Evolutionary conservation across 1,140 invertebrate genomes (phyloP), one percentile per base, ranked within the genome.

Genomic region (Eufriesea mexicana): DNA sequence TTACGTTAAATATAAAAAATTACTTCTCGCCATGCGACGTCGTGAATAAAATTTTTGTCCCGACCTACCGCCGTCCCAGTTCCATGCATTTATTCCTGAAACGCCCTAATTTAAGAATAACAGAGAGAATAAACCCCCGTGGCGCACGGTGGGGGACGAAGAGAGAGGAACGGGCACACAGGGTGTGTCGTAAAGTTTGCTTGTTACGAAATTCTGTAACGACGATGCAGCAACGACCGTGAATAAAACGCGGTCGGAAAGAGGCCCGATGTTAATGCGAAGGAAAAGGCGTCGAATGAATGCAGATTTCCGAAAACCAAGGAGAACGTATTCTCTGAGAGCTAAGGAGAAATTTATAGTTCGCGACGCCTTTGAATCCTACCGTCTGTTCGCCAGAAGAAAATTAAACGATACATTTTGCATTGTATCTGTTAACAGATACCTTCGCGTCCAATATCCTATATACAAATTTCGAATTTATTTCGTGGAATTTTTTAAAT

Each of bases 161-260:
- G 42, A 18, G 42, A 68, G 42, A 16, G 8, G n/a, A 2, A n/a
- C 5, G n/a, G 47, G 47, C 45, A 75, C 7, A 49, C 42, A 20
- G 47, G 23, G 25, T 54, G 57, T 45, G 51, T 75, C 79, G 79
- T 75, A 35, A 82, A 76, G 79, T 82, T 76, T 76, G 54, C 79
- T 82, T 76, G 73, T 82, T 82, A 76, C 62, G 71, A 76, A 68
- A 82, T 67, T 35, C 62, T 42, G 72, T 51, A 59, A 66, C 49
- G 62, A 20, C 51, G 10, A 47, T 12, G 51, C 51, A 67, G 62
- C 20, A 45, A 20, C 25, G 61, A 25, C 20, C 14, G 54, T 55
- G 62, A 82, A 76, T 82, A 76, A 82, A 81, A 76, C n/a, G 70
- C 70, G 67, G 64, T n/a, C 59, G 49, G n/a, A 23, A 28, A 28